Conservation (phyloP, 2,888 invertebrate species). For the Chloroclysta siterata region DNA sequence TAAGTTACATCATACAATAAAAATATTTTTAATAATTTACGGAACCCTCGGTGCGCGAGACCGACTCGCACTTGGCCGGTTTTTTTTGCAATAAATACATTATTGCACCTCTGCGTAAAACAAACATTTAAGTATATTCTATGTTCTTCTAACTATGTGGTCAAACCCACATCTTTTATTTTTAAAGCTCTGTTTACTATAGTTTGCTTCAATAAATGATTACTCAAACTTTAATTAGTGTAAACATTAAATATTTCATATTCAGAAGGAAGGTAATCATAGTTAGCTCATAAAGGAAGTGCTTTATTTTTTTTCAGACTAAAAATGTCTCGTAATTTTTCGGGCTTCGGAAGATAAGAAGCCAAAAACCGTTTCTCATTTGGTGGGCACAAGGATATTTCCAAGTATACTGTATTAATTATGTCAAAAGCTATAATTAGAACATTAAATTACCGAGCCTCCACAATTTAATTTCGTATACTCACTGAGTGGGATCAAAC, state of each 20-base stretch:
- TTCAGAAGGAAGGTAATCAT: neutral
- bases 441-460: conserved; percentile 15
- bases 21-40: too few species aligned
- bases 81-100: too few species aligned
- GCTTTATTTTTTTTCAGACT: neutral
- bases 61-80: too few species aligned
- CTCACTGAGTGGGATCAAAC: conserved; percentile 28
- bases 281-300: neutral
- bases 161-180: too few species aligned
- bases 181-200: too few species aligned
- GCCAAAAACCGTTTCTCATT: conserved; percentile 11
- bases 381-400: conserved; percentile 9
- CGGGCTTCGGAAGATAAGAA: conserved; percentile 19
- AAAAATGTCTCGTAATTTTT: conserved; percentile 13
- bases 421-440: conserved; percentile 25
- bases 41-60: too few species aligned
- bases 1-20: too few species aligned
- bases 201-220: too few species aligned
- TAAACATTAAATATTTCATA: neutral
- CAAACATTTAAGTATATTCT: too few species aligned
- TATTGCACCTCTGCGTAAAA: too few species aligned
- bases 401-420: conserved; percentile 14
- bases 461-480: conserved; percentile 17
- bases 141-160: too few species aligned
- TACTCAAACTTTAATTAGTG: too few species aligned